Percentiles rank a stretch among this genome's conserved stretches.
Conservation (phyloP, 1,140 invertebrate species). For the Pectinophora gossypiella region DNA sequence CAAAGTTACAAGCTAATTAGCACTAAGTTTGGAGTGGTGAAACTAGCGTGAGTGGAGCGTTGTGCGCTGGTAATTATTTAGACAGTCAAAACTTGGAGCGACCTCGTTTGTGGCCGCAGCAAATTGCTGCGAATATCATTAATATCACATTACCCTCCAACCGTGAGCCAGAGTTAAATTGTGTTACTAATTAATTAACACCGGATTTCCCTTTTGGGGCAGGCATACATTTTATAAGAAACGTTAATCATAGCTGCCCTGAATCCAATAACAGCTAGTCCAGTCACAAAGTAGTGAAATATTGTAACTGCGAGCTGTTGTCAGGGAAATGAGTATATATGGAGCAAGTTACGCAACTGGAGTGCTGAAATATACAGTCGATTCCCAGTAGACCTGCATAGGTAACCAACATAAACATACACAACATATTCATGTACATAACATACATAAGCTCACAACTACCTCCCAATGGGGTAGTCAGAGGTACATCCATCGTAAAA, state of each 20-base stretch:
- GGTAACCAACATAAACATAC: no score
- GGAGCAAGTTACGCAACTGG: no score
- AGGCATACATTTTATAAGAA: not conserved
- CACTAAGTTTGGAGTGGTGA: not conserved
- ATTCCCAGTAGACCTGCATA: no score
- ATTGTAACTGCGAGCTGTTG: no score
- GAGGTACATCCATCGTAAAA: no score
- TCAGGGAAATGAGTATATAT: no score
- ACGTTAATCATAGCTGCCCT: not conserved
- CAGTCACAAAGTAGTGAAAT: no score
- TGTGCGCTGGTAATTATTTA: constrained; percentile 50
- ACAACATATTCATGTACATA: no score
- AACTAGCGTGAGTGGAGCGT: not conserved
- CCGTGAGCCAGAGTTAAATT: constrained; percentile 8
- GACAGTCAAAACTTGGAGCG: constrained; percentile 49
- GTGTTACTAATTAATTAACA: not conserved
- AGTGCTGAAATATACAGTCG: no score
- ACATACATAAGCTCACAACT: no score
- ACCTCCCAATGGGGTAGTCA: no score
- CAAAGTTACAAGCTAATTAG: not conserved
- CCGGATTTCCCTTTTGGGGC: constrained; percentile 1
- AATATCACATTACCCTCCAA: constrained; percentile 56
- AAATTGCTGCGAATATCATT: constrained; percentile 58
- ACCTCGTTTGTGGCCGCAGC: constrained; percentile 39
- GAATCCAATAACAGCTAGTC: not conserved